Conservation (phyloP, 1,140 invertebrate species). For the Hylaeus anthracinus region DNA sequence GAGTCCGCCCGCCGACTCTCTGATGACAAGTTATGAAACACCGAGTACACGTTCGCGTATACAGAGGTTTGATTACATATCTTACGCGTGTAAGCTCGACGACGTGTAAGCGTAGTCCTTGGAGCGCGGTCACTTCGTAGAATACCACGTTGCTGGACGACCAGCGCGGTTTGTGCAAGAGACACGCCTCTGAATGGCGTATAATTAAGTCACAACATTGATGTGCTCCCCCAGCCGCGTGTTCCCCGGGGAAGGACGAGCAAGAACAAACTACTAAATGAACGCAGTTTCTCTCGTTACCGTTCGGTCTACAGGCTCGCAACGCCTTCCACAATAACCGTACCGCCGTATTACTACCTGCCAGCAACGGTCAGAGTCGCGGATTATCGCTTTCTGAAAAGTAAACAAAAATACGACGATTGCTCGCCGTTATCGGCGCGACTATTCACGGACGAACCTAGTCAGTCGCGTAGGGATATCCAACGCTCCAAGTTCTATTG, state of each 20-base stretch:
- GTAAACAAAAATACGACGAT: slow-evolving; percentile 21
- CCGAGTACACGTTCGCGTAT: neutral
- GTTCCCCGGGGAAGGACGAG: slow-evolving; percentile 65
- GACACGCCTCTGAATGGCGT: slow-evolving; percentile 76
- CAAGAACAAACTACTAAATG: slow-evolving; percentile 78
- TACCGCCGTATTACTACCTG: slow-evolving; percentile 39
- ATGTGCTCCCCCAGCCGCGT: slow-evolving; percentile 58
- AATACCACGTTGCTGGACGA: slow-evolving; percentile 58
- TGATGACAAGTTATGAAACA: slow-evolving; percentile 18
- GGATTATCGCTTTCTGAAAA: slow-evolving; percentile 27
- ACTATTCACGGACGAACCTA: no score
- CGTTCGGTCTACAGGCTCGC: slow-evolving; percentile 58
- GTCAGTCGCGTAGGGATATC: no score
- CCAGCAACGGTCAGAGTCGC: slow-evolving; percentile 22
- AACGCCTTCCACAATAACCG: slow-evolving; percentile 49
- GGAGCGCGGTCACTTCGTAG: slow-evolving; percentile 58
- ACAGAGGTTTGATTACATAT: slow-evolving; percentile 28
- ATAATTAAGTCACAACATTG: slow-evolving; percentile 78
- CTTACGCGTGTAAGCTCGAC: slow-evolving; percentile 5
- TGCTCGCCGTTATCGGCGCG: no score
- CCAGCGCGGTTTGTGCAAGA: slow-evolving; percentile 68
- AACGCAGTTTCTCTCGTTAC: slow-evolving; percentile 69
- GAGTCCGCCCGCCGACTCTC: neutral
- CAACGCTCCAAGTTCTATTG: no score
- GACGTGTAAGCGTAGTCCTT: slow-evolving; percentile 35